A percentile compares a stretch with the other conserved stretches of the same genome.
Evolutionary conservation across 2,797 vertebrate species (phyloP).

Genomic region (Diplodus puntazzo): DNA sequence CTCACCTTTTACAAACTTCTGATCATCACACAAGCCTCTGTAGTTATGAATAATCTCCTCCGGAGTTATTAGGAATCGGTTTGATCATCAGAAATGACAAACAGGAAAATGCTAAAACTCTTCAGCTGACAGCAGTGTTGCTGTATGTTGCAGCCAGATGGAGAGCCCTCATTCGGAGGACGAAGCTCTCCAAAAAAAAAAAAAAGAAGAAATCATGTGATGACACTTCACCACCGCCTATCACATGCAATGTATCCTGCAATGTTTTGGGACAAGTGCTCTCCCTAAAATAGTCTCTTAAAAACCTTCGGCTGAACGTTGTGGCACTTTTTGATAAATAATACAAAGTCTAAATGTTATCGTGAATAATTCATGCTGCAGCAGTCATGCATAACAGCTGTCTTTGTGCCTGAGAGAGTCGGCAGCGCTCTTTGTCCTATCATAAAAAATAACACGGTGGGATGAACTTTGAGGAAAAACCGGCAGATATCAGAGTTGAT

Average conservation of each 20-base stretch:
- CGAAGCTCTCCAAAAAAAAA: conserved; percentile 4
- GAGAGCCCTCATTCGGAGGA: neutral
- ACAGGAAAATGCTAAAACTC: neutral
- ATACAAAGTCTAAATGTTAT: conserved; percentile 80
- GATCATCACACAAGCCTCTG: conserved; percentile 46
- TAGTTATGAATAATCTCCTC: conserved; percentile 47
- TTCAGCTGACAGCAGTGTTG: conserved; percentile 7
- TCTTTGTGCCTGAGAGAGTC: conserved; percentile 65
- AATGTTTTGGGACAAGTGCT: conserved; percentile 60
- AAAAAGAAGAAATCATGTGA: conserved; percentile 12
- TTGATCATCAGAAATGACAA: conserved; percentile 21
- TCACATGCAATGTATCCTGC: conserved; percentile 44
- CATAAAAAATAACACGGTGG: conserved; percentile 1
- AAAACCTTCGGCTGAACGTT: conserved; percentile 65
- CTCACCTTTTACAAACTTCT: conserved; percentile 66
- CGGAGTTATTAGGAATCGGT: conserved; percentile 18
- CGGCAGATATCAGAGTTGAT: neutral
- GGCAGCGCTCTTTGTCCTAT: conserved; percentile 38
- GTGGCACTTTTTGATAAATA: conserved; percentile 78
- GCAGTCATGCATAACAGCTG: conserved; percentile 71
- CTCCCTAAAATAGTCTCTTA: conserved; percentile 68
- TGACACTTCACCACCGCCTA: conserved; percentile 6
- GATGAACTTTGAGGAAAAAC: conserved; percentile 30
- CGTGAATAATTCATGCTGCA: conserved; percentile 77
- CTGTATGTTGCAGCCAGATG: conserved; percentile 16